These are phyloP conservation scores for Latrodectus hesperus DNA, from an alignment of 2,888 invertebrate species.

Conservation along the genomic window DNA sequence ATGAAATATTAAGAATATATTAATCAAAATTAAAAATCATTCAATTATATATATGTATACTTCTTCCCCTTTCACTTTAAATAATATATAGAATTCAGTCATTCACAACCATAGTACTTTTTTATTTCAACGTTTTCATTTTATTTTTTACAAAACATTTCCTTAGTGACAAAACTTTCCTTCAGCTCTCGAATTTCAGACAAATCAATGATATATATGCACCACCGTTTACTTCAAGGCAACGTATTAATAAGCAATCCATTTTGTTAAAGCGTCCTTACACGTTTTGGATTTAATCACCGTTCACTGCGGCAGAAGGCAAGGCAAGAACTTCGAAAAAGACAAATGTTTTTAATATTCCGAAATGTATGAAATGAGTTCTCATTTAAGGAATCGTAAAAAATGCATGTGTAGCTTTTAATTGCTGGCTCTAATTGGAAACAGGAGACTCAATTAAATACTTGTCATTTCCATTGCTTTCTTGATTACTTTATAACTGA, in stretches of 20 bases:
- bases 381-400: constrained; percentile 11
- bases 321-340: constrained; percentile 40
- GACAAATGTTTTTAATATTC: constrained; percentile 67
- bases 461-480: constrained; percentile 55
- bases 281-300: constrained; percentile 46
- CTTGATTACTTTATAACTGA: neutral
- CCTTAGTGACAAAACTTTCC: too few species aligned
- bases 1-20: too few species aligned
- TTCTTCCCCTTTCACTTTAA: too few species aligned
- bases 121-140: too few species aligned
- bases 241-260: constrained; percentile 60
- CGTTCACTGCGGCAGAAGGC: constrained; percentile 4
- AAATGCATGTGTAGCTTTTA: constrained; percentile 23
- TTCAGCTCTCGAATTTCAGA: too few species aligned
- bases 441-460: constrained; percentile 52
- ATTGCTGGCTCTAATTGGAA: constrained; percentile 41
- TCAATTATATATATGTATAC: too few species aligned
- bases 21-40: too few species aligned
- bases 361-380: constrained; percentile 41
- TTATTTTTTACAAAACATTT: too few species aligned
- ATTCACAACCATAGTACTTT: too few species aligned
- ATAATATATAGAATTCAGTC: too few species aligned
- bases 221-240: constrained; percentile 26
- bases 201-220: too few species aligned
- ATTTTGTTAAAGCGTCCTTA: constrained; percentile 63